A percentile compares a stretch with the other conserved stretches of the same genome.
phyloP scores from a whole-genome alignment of 2,888 invertebrate species.

The Amblyjoppa proteus region DNA sequence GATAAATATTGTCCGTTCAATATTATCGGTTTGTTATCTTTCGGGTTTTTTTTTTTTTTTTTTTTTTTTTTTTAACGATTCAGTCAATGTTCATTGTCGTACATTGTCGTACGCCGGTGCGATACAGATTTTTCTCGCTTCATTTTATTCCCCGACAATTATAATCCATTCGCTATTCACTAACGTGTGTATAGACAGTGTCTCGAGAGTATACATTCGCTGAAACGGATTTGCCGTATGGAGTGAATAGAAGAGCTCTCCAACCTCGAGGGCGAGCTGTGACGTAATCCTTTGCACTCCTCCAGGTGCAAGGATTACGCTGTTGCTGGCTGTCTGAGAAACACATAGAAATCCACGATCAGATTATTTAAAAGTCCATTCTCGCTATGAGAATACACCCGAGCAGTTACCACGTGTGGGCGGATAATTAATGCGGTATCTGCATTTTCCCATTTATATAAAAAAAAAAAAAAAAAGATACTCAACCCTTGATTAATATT shows the following conservation, averaged over 20 bases:
- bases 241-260: slow-evolving; percentile 42
- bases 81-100: not conserved
- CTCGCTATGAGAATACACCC: slow-evolving; percentile 23
- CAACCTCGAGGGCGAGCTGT: slow-evolving; percentile 49
- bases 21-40: not conserved
- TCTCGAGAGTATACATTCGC: slow-evolving; percentile 29
- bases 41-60: not conserved
- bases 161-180: slow-evolving; percentile 39
- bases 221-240: slow-evolving; percentile 33
- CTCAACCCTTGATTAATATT: slow-evolving; percentile 22
- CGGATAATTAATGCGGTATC: slow-evolving; percentile 36
- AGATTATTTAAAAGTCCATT: slow-evolving; percentile 23
- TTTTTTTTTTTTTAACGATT: not conserved
- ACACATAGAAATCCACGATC: slow-evolving; percentile 25
- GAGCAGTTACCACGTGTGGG: slow-evolving; percentile 12
- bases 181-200: not conserved
- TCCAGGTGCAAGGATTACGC: slow-evolving; percentile 47
- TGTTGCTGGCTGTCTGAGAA: slow-evolving; percentile 5
- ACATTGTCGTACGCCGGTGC: not conserved
- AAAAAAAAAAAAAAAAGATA: slow-evolving; percentile 3
- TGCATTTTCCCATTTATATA: not conserved
- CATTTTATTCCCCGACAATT: slow-evolving; percentile 33
- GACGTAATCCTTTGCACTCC: slow-evolving; percentile 57
- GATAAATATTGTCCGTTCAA: not conserved
- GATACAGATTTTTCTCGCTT: slow-evolving; percentile 1